Evolutionary conservation across 2,113 vertebrate genomes (phyloP).

Genomic region (Apodemus speciosus): DNA sequence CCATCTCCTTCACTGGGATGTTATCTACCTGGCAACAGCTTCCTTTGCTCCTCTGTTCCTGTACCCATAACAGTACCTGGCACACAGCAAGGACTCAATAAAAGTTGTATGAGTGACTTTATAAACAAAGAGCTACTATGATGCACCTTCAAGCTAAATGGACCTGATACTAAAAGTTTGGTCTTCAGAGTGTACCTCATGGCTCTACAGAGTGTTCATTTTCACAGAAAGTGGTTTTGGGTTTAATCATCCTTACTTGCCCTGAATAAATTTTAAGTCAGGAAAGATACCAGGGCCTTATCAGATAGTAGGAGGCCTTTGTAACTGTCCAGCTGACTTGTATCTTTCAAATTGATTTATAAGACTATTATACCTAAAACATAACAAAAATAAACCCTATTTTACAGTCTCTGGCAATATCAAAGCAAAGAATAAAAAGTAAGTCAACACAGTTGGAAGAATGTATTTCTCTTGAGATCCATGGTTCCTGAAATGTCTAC

Average conservation of each 20-base stretch:
- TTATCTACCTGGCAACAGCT: neutral
- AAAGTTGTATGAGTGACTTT: conserved; percentile 18
- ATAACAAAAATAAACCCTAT: conserved; percentile 4
- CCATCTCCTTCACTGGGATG: neutral
- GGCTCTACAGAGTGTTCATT: neutral
- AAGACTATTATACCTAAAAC: conserved; percentile 9
- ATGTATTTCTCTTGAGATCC: neutral
- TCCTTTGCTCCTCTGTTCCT: neutral
- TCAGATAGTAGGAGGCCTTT: neutral
- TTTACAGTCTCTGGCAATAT: conserved; percentile 18
- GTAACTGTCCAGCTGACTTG: neutral
- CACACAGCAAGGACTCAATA: neutral
- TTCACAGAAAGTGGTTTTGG: neutral
- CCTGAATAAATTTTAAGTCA: neutral
- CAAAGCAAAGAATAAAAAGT: conserved; percentile 10
- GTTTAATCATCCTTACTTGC: neutral
- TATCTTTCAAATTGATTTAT: neutral
- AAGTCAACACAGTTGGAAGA: neutral
- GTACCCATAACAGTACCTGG: neutral
- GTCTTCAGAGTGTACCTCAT: neutral
- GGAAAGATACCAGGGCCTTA: conserved; percentile 14
- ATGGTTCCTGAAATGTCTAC: conserved; percentile 8
- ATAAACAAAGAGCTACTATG: neutral
- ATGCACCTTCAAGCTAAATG: neutral
- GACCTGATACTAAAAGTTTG: conserved; percentile 7